A percentile compares a stretch with the other conserved stretches of the same genome.
Evolutionary conservation across 2,888 invertebrate species (phyloP).

Genomic region (Acrobasis suavella): DNA sequence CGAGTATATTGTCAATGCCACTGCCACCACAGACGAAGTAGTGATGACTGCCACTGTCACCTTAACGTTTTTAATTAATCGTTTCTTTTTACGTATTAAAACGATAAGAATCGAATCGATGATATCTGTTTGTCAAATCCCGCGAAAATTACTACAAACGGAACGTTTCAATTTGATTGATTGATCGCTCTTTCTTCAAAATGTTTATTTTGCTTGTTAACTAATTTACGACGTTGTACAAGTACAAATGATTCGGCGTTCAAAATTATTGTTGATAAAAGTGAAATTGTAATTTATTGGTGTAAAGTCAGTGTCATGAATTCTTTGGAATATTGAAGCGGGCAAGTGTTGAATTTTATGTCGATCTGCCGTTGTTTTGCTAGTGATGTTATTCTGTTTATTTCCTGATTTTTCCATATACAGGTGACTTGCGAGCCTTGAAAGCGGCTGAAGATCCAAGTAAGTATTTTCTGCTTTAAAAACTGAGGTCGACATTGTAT

Average conservation of each 20-base stretch:
- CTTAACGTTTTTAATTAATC: too few species aligned
- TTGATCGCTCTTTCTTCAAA: constrained; percentile 18
- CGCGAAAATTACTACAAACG: constrained; percentile 16
- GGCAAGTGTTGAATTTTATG: background rate
- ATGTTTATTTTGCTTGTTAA: background rate
- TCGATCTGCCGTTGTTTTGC: background rate
- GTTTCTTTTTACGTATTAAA: constrained; percentile 6
- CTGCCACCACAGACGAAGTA: too few species aligned
- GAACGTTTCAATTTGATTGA: constrained; percentile 31
- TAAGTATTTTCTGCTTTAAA: background rate
- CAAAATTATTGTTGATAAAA: constrained; percentile 26
- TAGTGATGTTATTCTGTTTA: background rate
- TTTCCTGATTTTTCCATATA: background rate
- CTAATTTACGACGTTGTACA: background rate
- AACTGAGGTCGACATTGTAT: background rate
- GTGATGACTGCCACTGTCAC: too few species aligned
- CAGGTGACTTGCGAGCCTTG: constrained; percentile 2
- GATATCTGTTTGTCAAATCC: too few species aligned
- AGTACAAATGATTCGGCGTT: constrained; percentile 25
- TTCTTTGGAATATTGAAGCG: constrained; percentile 6
- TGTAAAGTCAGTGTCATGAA: constrained; percentile 21
- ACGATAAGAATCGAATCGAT: too few species aligned
- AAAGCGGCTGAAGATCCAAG: background rate
- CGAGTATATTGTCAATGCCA: too few species aligned
- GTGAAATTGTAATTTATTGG: constrained; percentile 25